Conservation (phyloP, 1,140 invertebrate species). For the Spodoptera frugiperda region DNA sequence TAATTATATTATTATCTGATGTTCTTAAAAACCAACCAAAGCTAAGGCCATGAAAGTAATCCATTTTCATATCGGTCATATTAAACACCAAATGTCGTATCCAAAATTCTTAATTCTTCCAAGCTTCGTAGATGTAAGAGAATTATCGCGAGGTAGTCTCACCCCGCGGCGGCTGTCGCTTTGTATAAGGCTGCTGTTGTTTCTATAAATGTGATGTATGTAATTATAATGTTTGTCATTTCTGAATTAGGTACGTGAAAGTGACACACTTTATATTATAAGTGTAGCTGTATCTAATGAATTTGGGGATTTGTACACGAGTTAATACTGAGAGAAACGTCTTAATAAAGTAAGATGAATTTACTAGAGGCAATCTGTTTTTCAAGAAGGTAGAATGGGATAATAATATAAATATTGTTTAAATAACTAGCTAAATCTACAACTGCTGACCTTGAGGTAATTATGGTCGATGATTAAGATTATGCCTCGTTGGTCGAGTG, state of each 20-base stretch:
- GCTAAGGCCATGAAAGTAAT: not conserved
- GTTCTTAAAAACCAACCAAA: too few species aligned
- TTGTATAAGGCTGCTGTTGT: conserved; percentile 26
- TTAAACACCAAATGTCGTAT: not conserved
- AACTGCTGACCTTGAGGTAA: not conserved
- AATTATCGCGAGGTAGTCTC: conserved; percentile 41
- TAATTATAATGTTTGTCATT: conserved; percentile 39
- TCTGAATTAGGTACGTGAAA: conserved; percentile 5
- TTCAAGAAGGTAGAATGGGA: too few species aligned
- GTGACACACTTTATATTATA: not conserved
- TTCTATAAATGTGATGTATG: conserved; percentile 31
- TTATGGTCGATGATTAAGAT: too few species aligned
- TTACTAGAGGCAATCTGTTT: too few species aligned
- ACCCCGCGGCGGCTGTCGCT: conserved; percentile 18
- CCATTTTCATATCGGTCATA: not conserved
- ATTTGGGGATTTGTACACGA: not conserved
- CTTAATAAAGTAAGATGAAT: too few species aligned
- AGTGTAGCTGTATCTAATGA: not conserved
- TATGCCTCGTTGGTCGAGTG: too few species aligned
- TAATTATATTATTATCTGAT: too few species aligned
- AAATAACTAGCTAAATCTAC: too few species aligned
- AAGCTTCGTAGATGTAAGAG: not conserved
- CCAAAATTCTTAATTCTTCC: not conserved
- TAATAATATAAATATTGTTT: not conserved
- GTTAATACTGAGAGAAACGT: too few species aligned